Evolutionary conservation across 2,888 invertebrate genomes (phyloP), one percentile per base, ranked within the genome.

Genomic region (Caenorhabditis becei): DNA sequence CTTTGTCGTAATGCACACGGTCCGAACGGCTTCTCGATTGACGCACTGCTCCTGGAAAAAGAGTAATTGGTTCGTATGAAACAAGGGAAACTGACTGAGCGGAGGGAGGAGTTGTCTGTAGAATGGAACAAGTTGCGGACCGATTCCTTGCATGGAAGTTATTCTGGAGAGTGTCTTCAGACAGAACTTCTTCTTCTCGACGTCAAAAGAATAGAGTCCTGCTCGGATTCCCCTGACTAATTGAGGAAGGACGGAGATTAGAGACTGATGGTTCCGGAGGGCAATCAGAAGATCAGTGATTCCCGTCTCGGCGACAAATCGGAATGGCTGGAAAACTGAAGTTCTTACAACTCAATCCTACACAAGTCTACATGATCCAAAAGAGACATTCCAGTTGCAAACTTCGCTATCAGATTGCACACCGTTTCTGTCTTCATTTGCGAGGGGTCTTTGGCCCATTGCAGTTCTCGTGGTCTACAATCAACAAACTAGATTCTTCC

Each of bases 121-220:
- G 93, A 97, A 97, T 0, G 97, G 97, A n/a, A 97, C 96, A 28
- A 98, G 93, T 0, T 97, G 96, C 89, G 96, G 96, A 0, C 97
- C 97, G 95, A 95, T 81, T 94, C 94, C 91, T 95, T 80, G 66
- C 74, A 87, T 81, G 11, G 63, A 24, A n/a, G 87, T 81, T 10
- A 89, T 79, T 65, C 83, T 83, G 16, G 82, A 79, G 16, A 89
- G 56, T 5, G 86, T 62, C 26, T 69, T 58, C 23, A 88, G 66
- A 47, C 86, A 85, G 59, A 86, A 80, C 59, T 79, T 81, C 65
- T 85, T 83, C 61, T 87, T 87, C 4, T 80, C 79, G 14, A 56
- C 32, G 51, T 87, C 86, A 53, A 86, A 80, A 0, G 88, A 87
- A 44, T 86, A 81, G 5, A 89, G 75, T n/a, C 82, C 88, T 4